Conservation (phyloP, 2,113 vertebrate genomes). For the Amphiprion ocellaris region DNA sequence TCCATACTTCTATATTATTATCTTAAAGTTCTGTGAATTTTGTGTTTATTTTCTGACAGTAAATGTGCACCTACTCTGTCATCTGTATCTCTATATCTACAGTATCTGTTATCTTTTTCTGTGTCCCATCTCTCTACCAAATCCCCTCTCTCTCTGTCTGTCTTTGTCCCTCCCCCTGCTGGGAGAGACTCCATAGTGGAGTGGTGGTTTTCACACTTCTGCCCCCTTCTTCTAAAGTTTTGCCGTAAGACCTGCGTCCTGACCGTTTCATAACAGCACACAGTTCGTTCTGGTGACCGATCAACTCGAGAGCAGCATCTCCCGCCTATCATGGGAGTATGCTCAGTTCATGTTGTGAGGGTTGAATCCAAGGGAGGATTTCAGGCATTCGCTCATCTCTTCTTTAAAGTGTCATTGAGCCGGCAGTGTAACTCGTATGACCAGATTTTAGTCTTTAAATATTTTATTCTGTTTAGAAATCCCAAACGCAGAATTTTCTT, state of each 20-base stretch:
- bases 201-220: slow-evolving; percentile 54
- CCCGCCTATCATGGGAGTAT: slow-evolving; percentile 1
- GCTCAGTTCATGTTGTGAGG: slow-evolving; percentile 25
- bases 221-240: slow-evolving; percentile 24
- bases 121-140: slow-evolving; percentile 84
- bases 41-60: slow-evolving; percentile 45
- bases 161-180: slow-evolving; percentile 33
- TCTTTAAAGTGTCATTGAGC: background rate
- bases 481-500: background rate
- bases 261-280: slow-evolving; percentile 11
- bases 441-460: background rate
- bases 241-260: slow-evolving; percentile 6
- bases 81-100: slow-evolving; percentile 75
- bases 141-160: slow-evolving; percentile 46
- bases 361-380: slow-evolving; percentile 2
- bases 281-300: background rate
- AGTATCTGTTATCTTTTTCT: slow-evolving; percentile 88
- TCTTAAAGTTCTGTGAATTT: slow-evolving; percentile 26
- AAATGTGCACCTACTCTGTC: slow-evolving; percentile 40
- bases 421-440: background rate
- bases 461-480: background rate
- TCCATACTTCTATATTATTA: background rate
- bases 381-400: background rate
- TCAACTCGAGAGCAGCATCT: slow-evolving; percentile 2
- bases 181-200: slow-evolving; percentile 23